Base-by-base conservation (phyloP, 1,140 invertebrate species). In the Temnothorax longispinosus region DNA sequence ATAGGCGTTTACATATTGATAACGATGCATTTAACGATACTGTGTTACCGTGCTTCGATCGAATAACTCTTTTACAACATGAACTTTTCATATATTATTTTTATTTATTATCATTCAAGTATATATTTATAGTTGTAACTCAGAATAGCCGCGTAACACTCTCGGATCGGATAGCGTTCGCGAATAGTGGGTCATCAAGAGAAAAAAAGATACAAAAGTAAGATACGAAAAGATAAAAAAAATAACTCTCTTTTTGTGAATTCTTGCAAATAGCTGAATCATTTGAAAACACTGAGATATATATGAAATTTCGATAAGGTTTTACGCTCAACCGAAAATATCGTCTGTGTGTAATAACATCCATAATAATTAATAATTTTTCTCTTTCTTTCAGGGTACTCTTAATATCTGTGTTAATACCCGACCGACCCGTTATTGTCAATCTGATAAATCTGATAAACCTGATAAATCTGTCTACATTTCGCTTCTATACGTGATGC, bases 11-110 rank as follows among this genome's bases (percentile, higher is more conserved):
- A 71, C 15, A 69, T 71, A 58, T 71, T 81, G 15, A 81, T 71
- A 80, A 71, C 41, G 15, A 78, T 81, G 38, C 38, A 4, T 71
- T 71, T 71, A 81, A 71, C 41, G 77, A 81, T 81, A 56, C 67
- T 81, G 10, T 27, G 15, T 81, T 67, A 81, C 11, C n/a, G 77
- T 44, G 11, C 21, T 58, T 81, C 71, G 41, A 81, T 81, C 52
- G 38, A 71, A 80, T 80, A 80, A 81, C 78, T 81, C 64, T 81
- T 27, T 56, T 81, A 81, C 65, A 81, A 81, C 50, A 58, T 71
- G 52, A 81, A 71, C 11, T 54, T n/a, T 27, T 71, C 41, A 56
- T 56, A 44, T 56, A 65, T 81, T 71, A 81, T 58, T 81, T 71
- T 54, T 81, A 78, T 50, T 64, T 78, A 81, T 44, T 56, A 81